Evolutionary conservation across 2,888 invertebrate species (phyloP), one percentile per base, ranked within the genome.

Genomic region (Ormyrus thymus): DNA sequence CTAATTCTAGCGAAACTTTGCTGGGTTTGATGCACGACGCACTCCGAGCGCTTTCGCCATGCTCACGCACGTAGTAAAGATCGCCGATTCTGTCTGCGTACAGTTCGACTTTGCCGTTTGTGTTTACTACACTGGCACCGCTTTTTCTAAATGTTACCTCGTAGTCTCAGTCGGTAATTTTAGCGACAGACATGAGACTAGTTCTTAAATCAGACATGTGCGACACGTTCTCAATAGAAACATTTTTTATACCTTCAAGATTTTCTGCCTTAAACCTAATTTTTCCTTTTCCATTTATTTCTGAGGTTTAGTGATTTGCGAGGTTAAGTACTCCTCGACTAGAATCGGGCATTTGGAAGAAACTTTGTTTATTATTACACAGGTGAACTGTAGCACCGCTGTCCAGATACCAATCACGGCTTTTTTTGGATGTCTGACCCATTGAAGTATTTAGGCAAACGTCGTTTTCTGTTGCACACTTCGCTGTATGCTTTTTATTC

Each of bases 1-100:
- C 5, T 5, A 13, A 9, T 9, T 64, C 50, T 13, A 50, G 50
- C 8, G 64, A 13, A 3, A 50, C 9, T 50, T 48, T 50, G 15
- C 1, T 46, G 53, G n/a, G 1, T 2, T 51, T 72, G 3, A 15
- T 2, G 8, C 0, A 11, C 6, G 68, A 53, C 0, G 45, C n/a
- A 11, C 11, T 51, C 8, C 76, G 13, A 2, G 73, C 72, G 29
- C 56, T 11, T 1, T 10, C 76, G 58, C 4, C 13, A 7, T n/a
- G n/a, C 15, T 15, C 48, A 50, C 48, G 64, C 15, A 50, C 13
- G 13, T 13, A 15, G 9, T 50, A 48, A 13, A 64, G 8, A 13
- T 50, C 64, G 13, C 64, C 64, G 50, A 50, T 7, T 64, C 50
- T n/a, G n/a, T n/a, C n/a, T n/a, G n/a, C n/a, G n/a, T n/a, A n/a